Evolutionary conservation across 2,888 invertebrate species (phyloP).

Genomic region (Odontocerum albicorne): DNA sequence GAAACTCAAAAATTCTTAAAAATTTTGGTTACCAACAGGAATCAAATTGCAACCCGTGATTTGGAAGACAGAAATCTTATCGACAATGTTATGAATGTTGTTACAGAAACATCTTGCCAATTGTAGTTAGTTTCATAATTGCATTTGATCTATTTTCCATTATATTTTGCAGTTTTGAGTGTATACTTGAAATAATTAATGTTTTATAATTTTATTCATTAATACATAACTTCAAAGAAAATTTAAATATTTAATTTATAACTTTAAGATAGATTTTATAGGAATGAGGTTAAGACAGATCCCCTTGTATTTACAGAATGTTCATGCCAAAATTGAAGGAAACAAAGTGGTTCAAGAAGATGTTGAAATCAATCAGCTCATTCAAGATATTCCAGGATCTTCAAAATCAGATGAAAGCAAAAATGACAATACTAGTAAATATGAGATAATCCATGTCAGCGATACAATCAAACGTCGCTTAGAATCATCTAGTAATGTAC

Average conservation of each 20-base stretch:
- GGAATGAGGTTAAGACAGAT: constrained; percentile 15
- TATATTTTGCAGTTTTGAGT: neutral
- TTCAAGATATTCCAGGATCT: constrained; percentile 13
- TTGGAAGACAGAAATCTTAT: too few species aligned
- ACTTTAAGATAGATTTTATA: neutral
- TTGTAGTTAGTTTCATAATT: too few species aligned
- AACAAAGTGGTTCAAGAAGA: constrained; percentile 8
- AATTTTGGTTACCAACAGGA: too few species aligned
- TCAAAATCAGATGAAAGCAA: constrained; percentile 2
- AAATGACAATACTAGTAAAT: constrained; percentile 42
- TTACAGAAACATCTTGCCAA: too few species aligned
- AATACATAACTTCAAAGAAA: neutral
- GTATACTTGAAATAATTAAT: neutral
- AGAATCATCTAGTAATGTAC: constrained; percentile 49
- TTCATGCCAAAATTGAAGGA: constrained; percentile 15
- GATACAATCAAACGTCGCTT: constrained; percentile 65
- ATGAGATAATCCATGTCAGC: constrained; percentile 61
- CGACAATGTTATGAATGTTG: too few species aligned
- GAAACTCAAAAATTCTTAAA: too few species aligned
- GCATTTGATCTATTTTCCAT: too few species aligned
- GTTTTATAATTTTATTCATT: neutral
- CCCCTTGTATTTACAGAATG: constrained; percentile 28
- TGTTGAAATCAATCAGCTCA: constrained; percentile 15
- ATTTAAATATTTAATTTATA: neutral
- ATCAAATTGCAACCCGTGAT: too few species aligned